These are phyloP conservation scores for Morbakka virulenta DNA, from an alignment of 30 jellyfish, hydroid and myxozoan species.

Conservation along the genomic window DNA sequence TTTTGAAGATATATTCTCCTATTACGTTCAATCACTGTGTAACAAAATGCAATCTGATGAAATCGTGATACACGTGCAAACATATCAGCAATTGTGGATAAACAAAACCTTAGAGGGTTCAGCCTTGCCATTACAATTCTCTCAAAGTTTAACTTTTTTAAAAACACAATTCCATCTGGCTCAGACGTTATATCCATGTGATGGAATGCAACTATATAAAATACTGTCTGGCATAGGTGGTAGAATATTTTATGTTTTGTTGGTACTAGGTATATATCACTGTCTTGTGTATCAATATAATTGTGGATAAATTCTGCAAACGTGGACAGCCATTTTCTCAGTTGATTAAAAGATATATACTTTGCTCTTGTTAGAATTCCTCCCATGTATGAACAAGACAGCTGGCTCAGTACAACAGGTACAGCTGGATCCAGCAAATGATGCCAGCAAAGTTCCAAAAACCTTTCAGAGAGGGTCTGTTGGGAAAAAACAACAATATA, in stretches of 20 bases:
- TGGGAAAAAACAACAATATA: no score
- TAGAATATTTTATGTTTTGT: conserved; percentile 66
- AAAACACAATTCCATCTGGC: conserved; percentile 42
- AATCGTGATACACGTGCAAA: conserved; percentile 87
- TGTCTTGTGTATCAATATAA: conserved; percentile 59
- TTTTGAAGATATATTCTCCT: conserved; percentile 47
- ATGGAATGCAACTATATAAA: conserved; percentile 74
- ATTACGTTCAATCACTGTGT: conserved; percentile 85
- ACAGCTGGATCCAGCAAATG: conserved; percentile 64
- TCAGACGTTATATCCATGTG: conserved; percentile 31
- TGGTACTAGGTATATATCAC: conserved; percentile 53
- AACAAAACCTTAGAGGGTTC: conserved; percentile 79
- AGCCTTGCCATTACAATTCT: conserved; percentile 61
- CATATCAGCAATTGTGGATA: conserved; percentile 71
- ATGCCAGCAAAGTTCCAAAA: conserved; percentile 75
- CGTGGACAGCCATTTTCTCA: conserved; percentile 11
- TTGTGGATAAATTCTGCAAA: conserved; percentile 70
- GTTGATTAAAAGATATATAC: conserved; percentile 22
- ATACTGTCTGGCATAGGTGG: conserved; percentile 73
- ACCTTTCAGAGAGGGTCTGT: conserved; percentile 66
- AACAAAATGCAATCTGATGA: conserved; percentile 86
- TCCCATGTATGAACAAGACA: conserved; percentile 68
- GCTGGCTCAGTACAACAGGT: conserved; percentile 58
- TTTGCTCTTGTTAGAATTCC: conserved; percentile 79
- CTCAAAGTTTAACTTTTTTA: conserved; percentile 53